Evolutionary conservation across 2,797 vertebrate genomes (phyloP), one percentile per base, ranked within the genome.

Genomic region (Hafferia zeledoni): DNA sequence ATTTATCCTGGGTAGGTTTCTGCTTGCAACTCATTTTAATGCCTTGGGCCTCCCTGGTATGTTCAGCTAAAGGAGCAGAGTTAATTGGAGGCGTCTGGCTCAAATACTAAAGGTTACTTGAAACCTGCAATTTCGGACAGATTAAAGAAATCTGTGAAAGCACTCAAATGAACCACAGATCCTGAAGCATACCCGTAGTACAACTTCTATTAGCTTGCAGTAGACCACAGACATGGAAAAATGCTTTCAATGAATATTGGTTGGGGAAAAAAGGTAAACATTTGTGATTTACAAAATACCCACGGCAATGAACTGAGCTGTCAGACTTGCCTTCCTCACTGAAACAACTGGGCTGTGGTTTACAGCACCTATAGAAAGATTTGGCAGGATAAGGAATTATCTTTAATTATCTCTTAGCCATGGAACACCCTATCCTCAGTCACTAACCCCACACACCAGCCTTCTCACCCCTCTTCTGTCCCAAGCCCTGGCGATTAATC

Each of bases 91-190:
- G 82, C 23, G 2, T 76, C 71, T 96, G 94, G 84, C 82, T 91
- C 74, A 84, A 89, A 79, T 75, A 67, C 72, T 22, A 13, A 82
- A 87, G 57, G 30, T 83, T 25, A 55, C 52, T 56, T 52, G 78
- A 94, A 96, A 97, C 85, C 92, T 95, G 86, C 83, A 90, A 83
- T 96, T 96, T 94, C 2, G 3, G 55, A 20, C 75, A 95, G 93
- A 93, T 91, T 90, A 94, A 94, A 96, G 94, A 72, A 92, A 43
- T 82, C 67, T 85, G 44, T 86, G 72, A 61, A 83, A 70, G 61
- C 80, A 37, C 67, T 93, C 41, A 31, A 46, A 74, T 44, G 55
- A 86, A 67, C 63, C 49, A 19, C 67, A 88, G 94, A 59, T 43
- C 72, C 44, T 18, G 27, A 83, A 81, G 44, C 57, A 61, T 13